Percentiles rank a stretch among this genome's conserved stretches.
phyloP scores from a whole-genome alignment of 2,888 invertebrate genomes.

The Lepidonotus clava region DNA sequence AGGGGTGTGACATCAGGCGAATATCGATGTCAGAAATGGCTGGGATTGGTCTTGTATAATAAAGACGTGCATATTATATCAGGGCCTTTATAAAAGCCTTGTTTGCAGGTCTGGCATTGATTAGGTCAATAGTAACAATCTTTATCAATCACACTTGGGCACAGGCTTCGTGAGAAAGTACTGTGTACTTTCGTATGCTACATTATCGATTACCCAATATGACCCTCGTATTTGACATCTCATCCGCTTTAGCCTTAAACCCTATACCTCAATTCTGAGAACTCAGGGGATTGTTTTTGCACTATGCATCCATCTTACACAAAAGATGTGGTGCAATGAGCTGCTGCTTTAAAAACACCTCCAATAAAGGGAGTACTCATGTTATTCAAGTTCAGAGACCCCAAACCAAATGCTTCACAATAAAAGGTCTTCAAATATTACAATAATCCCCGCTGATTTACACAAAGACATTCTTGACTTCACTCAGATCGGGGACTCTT shows the following conservation, averaged over 20 bases:
- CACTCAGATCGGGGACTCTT: too few species aligned
- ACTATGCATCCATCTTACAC: background rate
- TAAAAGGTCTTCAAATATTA: too few species aligned
- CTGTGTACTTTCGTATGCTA: background rate
- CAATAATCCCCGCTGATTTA: too few species aligned
- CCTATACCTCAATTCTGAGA: background rate
- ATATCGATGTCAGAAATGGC: background rate
- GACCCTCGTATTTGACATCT: background rate
- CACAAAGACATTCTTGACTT: too few species aligned
- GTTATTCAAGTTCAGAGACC: too few species aligned
- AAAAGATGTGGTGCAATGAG: too few species aligned
- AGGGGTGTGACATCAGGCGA: background rate
- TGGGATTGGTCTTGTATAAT: background rate
- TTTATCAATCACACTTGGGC: background rate
- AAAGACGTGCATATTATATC: slow-evolving; percentile 12
- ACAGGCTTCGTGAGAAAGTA: background rate
- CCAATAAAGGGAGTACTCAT: too few species aligned
- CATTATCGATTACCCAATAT: too few species aligned
- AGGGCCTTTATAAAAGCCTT: background rate
- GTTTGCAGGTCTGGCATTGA: background rate
- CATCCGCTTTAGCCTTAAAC: background rate
- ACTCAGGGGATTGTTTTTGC: background rate
- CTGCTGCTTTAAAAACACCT: too few species aligned
- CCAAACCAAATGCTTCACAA: too few species aligned
- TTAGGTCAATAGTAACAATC: background rate